Conservation (phyloP, 2,888 invertebrate genomes). For the Tetramorium bicarinatum region DNA sequence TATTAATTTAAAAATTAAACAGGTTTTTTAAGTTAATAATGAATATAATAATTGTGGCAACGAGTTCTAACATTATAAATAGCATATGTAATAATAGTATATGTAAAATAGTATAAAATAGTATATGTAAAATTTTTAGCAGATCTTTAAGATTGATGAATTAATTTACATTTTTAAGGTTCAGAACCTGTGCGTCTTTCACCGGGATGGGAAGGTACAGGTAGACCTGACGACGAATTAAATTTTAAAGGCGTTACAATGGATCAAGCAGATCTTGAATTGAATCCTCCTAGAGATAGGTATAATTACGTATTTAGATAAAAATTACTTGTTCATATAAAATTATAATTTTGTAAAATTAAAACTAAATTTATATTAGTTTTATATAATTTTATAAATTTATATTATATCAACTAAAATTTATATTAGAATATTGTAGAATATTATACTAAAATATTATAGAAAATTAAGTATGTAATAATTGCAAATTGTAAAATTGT, state of each 20-base stretch:
- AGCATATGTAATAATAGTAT: neutral
- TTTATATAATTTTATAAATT: too few species aligned
- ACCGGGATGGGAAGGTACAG: slow-evolving; percentile 95
- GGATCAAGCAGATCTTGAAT: slow-evolving; percentile 90
- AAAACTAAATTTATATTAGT: neutral
- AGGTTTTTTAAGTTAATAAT: neutral
- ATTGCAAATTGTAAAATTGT: neutral
- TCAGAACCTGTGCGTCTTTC: slow-evolving; percentile 94
- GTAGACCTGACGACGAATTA: slow-evolving; percentile 93
- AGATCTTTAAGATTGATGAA: neutral
- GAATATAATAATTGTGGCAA: neutral
- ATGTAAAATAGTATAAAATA: neutral
- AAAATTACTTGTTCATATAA: neutral
- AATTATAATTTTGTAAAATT: neutral
- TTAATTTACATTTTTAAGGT: slow-evolving; percentile 81
- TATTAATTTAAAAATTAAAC: neutral
- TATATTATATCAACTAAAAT: neutral
- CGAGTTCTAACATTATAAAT: neutral
- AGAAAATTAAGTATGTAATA: neutral
- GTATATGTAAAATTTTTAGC: neutral
- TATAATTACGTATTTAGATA: slow-evolving; percentile 69
- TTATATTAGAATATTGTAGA: neutral
- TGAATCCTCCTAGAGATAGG: slow-evolving; percentile 93
- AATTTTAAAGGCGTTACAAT: slow-evolving; percentile 92
- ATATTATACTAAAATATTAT: neutral